A percentile compares a stretch with the other conserved stretches of the same genome.
These are phyloP conservation scores for Zosterops borbonicus DNA, from an alignment of 2,113 vertebrate genomes.

Conservation along the genomic window DNA sequence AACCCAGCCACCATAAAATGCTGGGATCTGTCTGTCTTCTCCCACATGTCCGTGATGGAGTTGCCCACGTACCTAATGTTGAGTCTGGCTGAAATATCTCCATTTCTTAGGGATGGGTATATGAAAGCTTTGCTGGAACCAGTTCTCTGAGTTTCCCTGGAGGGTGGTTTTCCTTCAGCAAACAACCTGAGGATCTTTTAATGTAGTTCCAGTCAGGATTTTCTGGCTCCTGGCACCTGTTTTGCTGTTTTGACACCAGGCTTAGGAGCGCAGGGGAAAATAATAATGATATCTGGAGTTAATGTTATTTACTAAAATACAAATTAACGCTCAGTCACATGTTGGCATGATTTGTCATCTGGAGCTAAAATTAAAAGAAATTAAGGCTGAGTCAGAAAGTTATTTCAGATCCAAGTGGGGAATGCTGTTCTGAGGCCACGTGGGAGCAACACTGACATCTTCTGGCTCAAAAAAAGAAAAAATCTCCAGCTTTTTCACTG, in stretches of 20 bases:
- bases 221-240: background rate
- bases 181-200: background rate
- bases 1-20: background rate
- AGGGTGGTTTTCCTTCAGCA: background rate
- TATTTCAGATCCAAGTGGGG: conserved; percentile 63
- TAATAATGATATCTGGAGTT: conserved; percentile 41
- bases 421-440: background rate
- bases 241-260: conserved; percentile 29
- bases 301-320: conserved; percentile 66
- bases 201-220: background rate
- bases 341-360: conserved; percentile 66
- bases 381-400: conserved; percentile 72
- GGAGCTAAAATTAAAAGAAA: conserved; percentile 74
- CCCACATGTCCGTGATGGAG: background rate
- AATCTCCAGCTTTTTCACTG: background rate
- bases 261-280: background rate
- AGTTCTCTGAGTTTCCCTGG: background rate
- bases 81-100: background rate
- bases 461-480: background rate
- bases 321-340: conserved; percentile 58
- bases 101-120: background rate
- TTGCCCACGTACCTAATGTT: background rate
- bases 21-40: background rate
- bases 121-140: background rate
- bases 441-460: conserved; percentile 52